These are phyloP conservation scores for Pseudorasbora parva DNA, from an alignment of 2,113 vertebrate species.

Conservation along the genomic window DNA sequence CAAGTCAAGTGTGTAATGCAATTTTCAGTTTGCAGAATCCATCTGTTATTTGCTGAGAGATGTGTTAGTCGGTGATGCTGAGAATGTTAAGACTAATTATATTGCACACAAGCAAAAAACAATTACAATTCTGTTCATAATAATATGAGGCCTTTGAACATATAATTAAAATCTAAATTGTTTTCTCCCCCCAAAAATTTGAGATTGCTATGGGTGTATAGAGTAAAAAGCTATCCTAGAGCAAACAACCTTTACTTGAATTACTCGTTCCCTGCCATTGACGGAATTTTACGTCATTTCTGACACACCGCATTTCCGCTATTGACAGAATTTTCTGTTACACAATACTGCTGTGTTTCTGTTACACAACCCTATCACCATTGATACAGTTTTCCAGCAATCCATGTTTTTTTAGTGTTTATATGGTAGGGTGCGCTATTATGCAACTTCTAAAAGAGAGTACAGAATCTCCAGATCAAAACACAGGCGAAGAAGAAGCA, in stretches of 20 bases:
- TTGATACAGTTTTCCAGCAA: no score
- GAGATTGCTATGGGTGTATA: background rate
- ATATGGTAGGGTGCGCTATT: no score
- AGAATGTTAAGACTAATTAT: slow-evolving; percentile 7
- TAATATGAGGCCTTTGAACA: background rate
- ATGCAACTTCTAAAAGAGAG: no score
- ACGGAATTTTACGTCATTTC: no score
- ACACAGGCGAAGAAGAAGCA: no score
- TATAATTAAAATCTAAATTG: background rate
- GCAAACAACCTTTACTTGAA: background rate
- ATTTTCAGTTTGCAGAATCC: background rate
- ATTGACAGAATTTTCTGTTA: no score
- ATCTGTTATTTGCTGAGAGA: slow-evolving; percentile 6
- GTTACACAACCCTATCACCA: no score
- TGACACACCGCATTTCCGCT: no score
- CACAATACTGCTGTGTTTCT: no score
- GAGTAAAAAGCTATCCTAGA: background rate
- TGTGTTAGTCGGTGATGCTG: background rate
- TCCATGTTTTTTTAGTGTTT: no score
- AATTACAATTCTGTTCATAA: background rate
- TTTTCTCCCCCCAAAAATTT: background rate
- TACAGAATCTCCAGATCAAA: no score
- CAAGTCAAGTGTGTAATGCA: slow-evolving; percentile 11
- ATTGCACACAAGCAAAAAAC: background rate
- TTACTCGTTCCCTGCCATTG: no score